A percentile compares a stretch with the other conserved stretches of the same genome.
phyloP scores from a whole-genome alignment of 2,797 vertebrate species.

The Ceryle rudis region DNA sequence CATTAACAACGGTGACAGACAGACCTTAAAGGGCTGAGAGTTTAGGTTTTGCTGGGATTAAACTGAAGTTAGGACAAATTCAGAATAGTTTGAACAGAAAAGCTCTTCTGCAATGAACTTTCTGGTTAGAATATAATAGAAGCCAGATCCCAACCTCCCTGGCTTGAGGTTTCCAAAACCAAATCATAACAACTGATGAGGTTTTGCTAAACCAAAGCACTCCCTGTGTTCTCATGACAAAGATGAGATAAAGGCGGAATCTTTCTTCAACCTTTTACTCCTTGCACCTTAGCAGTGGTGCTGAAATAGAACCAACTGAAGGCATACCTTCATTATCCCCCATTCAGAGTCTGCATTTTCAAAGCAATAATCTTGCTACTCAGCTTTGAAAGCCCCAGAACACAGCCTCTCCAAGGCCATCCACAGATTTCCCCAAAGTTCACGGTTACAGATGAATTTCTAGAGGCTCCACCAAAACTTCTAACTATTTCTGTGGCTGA shows the following conservation, averaged over 20 bases:
- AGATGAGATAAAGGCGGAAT: not conserved
- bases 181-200: constrained; percentile 32
- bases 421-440: not conserved
- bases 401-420: not conserved
- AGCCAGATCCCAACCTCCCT: constrained; percentile 33
- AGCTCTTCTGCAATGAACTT: not conserved
- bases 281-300: not conserved
- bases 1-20: not conserved
- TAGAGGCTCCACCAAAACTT: constrained; percentile 52
- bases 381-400: not conserved
- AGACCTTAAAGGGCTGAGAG: not conserved
- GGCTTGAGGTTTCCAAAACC: constrained; percentile 26
- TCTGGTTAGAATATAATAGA: constrained; percentile 39
- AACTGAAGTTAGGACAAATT: constrained; percentile 37
- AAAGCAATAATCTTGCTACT: not conserved
- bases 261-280: not conserved
- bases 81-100: not conserved
- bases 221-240: not conserved
- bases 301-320: not conserved
- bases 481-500: constrained; percentile 52
- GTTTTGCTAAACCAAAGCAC: constrained; percentile 29
- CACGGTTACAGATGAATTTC: constrained; percentile 34
- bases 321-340: not conserved
- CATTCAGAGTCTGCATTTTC: not conserved
- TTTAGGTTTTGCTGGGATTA: constrained; percentile 17